phyloP scores from a whole-genome alignment of 2,113 vertebrate genomes.

The Chinchilla lanigera region DNA sequence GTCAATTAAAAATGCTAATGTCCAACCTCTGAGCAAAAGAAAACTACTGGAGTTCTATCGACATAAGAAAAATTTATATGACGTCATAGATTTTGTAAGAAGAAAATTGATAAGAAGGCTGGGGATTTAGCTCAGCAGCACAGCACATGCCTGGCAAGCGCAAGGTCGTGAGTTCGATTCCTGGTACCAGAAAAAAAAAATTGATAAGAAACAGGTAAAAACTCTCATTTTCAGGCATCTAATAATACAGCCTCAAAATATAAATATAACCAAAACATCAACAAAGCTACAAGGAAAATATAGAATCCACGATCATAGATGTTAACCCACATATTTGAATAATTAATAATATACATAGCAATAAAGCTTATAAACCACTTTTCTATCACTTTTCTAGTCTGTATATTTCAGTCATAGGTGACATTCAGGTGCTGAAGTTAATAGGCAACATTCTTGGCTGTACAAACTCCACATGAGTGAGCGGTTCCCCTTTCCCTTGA shows the following conservation, averaged over 20 bases:
- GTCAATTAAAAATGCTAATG: not conserved
- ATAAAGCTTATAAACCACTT: not conserved
- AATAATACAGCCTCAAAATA: not conserved
- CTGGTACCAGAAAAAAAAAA: not conserved
- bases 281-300: not conserved
- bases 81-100: not conserved
- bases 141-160: too few species aligned
- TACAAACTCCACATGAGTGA: not conserved
- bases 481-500: not conserved
- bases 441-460: not conserved
- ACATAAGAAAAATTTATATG: not conserved
- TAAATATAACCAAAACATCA: not conserved
- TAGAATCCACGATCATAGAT: not conserved
- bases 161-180: too few species aligned
- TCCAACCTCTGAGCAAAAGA: not conserved
- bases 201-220: not conserved
- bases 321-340: not conserved
- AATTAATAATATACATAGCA: not conserved
- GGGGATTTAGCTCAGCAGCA: too few species aligned
- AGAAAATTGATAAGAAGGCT: not conserved
- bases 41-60: not conserved
- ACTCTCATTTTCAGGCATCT: not conserved
- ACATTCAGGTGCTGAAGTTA: not conserved
- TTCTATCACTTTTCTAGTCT: not conserved
- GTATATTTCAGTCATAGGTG: not conserved